Conservation (phyloP, 2,888 invertebrate genomes). For the Phyto melanocephala region DNA sequence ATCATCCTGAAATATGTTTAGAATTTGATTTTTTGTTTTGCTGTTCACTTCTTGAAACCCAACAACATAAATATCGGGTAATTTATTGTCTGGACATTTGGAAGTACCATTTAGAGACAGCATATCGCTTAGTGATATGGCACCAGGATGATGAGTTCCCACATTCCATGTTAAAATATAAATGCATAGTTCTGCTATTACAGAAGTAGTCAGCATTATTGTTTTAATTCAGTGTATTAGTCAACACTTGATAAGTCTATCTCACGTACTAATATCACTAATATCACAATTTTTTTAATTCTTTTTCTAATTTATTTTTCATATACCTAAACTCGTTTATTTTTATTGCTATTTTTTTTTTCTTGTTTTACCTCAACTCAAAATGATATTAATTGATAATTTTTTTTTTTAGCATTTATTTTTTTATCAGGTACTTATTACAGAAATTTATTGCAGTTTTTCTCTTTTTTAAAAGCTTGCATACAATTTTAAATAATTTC, state of each 20-base stretch:
- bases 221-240: not conserved
- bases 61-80: slow-evolving; percentile 92
- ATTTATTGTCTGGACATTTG: slow-evolving; percentile 81
- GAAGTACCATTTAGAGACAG: slow-evolving; percentile 82
- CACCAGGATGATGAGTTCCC: slow-evolving; percentile 87
- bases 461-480: not conserved
- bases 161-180: slow-evolving; percentile 95
- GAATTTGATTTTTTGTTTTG: slow-evolving; percentile 89
- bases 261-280: slow-evolving; percentile 45
- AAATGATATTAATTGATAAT: not conserved
- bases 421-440: slow-evolving; percentile 7
- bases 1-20: slow-evolving; percentile 89
- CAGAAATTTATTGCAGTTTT: not conserved
- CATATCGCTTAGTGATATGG: slow-evolving; percentile 84
- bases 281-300: slow-evolving; percentile 9
- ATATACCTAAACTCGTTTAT: not conserved
- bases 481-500: not conserved
- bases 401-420: not conserved
- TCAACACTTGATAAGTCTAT: not conserved
- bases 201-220: slow-evolving; percentile 52
- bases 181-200: slow-evolving; percentile 79
- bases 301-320: slow-evolving; percentile 9
- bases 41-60: slow-evolving; percentile 94
- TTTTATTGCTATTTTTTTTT: not conserved
- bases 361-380: not conserved